phyloP scores from a whole-genome alignment of 2,113 vertebrate genomes.

The Mesocricetus auratus region DNA sequence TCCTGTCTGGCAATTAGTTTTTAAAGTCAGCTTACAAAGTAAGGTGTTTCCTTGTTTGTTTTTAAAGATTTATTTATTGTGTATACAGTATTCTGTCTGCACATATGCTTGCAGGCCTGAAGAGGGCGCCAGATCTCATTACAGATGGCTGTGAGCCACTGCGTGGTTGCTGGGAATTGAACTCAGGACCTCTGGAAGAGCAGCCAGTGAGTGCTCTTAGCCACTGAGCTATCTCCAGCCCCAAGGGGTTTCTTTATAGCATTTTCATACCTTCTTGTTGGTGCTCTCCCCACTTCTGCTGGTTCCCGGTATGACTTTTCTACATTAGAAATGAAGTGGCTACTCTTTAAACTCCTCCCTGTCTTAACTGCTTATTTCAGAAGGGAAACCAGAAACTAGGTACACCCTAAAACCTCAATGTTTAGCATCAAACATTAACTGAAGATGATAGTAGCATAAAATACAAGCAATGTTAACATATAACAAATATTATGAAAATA shows the following conservation, averaged over 20 bases:
- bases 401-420: slow-evolving; percentile 45
- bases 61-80: too few species aligned
- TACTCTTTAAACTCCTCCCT: slow-evolving; percentile 47
- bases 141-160: too few species aligned
- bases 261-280: not conserved
- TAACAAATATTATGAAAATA: slow-evolving; percentile 37
- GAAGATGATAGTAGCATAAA: slow-evolving; percentile 52
- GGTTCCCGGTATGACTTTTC: not conserved
- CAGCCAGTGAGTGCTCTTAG: too few species aligned
- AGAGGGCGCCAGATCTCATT: too few species aligned
- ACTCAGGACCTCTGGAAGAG: too few species aligned
- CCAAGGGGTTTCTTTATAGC: not conserved
- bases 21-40: not conserved
- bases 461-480: slow-evolving; percentile 52
- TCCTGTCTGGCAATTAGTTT: slow-evolving; percentile 15
- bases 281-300: not conserved
- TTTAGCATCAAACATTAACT: slow-evolving; percentile 62
- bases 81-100: too few species aligned
- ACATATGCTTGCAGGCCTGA: too few species aligned
- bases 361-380: slow-evolving; percentile 9
- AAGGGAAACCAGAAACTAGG: slow-evolving; percentile 26
- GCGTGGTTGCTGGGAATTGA: too few species aligned
- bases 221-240: too few species aligned
- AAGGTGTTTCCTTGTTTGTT: not conserved
- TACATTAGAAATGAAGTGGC: not conserved